Conservation (phyloP, 2,797 vertebrate species). For the Carcharodon carcharias region DNA sequence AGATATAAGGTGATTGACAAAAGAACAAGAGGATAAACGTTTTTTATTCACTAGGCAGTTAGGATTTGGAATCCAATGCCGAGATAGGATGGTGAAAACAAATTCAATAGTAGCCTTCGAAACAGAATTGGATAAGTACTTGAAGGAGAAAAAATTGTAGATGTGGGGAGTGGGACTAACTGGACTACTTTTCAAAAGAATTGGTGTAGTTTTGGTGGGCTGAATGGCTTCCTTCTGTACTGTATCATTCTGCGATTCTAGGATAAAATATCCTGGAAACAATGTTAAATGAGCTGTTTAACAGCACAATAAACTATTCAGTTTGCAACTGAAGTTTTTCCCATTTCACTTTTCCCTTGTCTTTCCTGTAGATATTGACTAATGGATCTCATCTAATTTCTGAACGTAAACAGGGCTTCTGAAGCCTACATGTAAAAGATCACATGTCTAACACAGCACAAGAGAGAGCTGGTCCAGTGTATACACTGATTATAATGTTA, state of each 20-base stretch:
- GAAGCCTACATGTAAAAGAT: not conserved
- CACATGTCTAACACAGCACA: not conserved
- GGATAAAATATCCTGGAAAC: not conserved
- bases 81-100: not conserved
- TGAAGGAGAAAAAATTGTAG: not conserved
- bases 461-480: not conserved
- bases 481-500: not conserved
- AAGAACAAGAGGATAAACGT: not conserved
- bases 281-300: not conserved
- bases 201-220: not conserved
- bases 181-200: not conserved
- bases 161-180: not conserved
- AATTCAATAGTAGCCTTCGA: not conserved
- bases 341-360: not conserved
- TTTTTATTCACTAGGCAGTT: not conserved
- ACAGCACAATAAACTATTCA: not conserved
- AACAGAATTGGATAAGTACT: not conserved
- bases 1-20: not conserved
- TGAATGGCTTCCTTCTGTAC: not conserved
- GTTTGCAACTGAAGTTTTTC: not conserved
- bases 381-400: not conserved
- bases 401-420: not conserved
- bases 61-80: not conserved
- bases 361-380: not conserved
- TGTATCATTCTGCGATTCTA: not conserved